phyloP scores from a whole-genome alignment of 2,797 vertebrate genomes.

The Danio choprae region DNA sequence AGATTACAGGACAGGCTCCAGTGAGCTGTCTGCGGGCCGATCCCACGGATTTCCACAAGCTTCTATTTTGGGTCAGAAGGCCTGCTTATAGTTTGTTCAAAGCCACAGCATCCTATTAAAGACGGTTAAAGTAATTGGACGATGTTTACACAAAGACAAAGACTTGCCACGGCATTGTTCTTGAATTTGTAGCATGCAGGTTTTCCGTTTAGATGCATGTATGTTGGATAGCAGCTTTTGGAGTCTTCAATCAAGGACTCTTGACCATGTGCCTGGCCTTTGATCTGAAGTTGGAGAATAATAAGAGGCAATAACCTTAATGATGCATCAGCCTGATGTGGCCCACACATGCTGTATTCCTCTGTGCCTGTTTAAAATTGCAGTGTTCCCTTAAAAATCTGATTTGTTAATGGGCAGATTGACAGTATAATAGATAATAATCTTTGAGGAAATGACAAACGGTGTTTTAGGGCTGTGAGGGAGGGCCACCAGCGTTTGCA shows the following conservation, averaged over 20 bases:
- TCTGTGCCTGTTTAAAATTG: background rate
- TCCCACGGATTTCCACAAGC: conserved; percentile 70
- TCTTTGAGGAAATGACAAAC: conserved; percentile 27
- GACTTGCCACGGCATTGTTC: conserved; percentile 20
- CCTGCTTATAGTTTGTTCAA: conserved; percentile 76
- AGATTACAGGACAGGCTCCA: conserved; percentile 66
- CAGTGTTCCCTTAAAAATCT: conserved; percentile 1
- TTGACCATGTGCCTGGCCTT: conserved; percentile 8
- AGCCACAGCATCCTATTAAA: conserved; percentile 78
- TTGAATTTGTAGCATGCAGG: background rate
- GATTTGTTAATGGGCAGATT: conserved; percentile 12
- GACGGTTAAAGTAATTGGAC: conserved; percentile 71
- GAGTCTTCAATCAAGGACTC: conserved; percentile 17
- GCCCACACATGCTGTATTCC: conserved; percentile 8
- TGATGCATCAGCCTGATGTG: conserved; percentile 24
- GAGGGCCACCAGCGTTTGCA: background rate
- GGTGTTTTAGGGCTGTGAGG: background rate
- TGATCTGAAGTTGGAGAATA: conserved; percentile 26
- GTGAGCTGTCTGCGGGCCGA: conserved; percentile 66
- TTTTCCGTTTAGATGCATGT: background rate
- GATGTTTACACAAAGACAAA: conserved; percentile 58
- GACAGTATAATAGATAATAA: conserved; percentile 29
- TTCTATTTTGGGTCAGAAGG: conserved; percentile 73
- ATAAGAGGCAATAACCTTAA: conserved; percentile 18
- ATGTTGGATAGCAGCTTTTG: background rate